Evolutionary conservation across 2,888 invertebrate genomes (phyloP), one percentile per base, ranked within the genome.

Genomic region (Neoitamus cyanurus): DNA sequence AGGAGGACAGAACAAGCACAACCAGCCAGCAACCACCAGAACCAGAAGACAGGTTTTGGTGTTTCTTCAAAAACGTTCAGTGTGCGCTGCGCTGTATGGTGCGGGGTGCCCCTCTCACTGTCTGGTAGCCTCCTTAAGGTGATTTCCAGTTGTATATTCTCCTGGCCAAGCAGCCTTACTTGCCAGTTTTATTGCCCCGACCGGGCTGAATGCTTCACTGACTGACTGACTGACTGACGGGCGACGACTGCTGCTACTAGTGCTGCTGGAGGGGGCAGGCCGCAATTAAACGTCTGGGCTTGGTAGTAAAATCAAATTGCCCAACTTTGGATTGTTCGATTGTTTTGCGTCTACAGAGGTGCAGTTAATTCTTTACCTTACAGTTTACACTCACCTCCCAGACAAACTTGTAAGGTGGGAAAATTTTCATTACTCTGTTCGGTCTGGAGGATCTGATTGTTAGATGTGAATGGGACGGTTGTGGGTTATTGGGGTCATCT

Each of bases 331-430:
- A 58, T 15, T 73, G 20, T 73, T 73, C 15, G 15, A 72, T 72
- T 72, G 34, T 72, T 34, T 13, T 73, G 15, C 3, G 9, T 2
- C 15, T 15, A 4, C n/a, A n/a, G n/a, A n/a, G n/a, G n/a, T n/a
- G n/a, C n/a, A n/a, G n/a, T n/a, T n/a, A n/a, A n/a, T n/a, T n/a
- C n/a, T n/a, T n/a, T n/a, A n/a, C n/a, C n/a, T n/a, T n/a, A n/a
- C n/a, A n/a, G n/a, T n/a, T n/a, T 6, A 31, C 2, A 13, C 68
- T 69, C 11, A 28, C 68, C 30, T 15, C 6, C 31, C 6, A 69
- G 68, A 28, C 20, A 1, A 37, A 73, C 73, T 73, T 73, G 73
- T 73, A 15, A 73, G 73, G 31, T 73, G 73, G 73, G 73, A 73
- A 73, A 73, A 73, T 73, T 73, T 73, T 20, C 13, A 58, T 20